phyloP scores from a whole-genome alignment of 2,888 invertebrate species.

The Poecilobothrus nobilitatus region DNA sequence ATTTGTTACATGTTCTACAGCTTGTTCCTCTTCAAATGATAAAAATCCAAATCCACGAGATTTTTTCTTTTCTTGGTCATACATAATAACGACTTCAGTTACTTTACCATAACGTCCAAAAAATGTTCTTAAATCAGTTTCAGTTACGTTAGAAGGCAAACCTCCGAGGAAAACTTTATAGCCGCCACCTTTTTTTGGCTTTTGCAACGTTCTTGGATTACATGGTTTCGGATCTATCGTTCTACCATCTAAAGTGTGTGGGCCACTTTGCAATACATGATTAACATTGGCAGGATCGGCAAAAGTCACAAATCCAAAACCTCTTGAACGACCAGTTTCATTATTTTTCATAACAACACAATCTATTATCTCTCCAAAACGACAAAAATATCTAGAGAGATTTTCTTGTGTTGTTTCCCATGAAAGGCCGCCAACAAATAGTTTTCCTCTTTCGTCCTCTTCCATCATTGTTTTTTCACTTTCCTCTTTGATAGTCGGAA shows the following conservation, averaged over 20 bases:
- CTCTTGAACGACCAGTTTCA: conserved; percentile 89
- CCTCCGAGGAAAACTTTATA: conserved; percentile 95
- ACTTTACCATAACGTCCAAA: conserved; percentile 93
- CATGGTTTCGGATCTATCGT: conserved; percentile 90
- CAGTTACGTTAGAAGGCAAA: conserved; percentile 90
- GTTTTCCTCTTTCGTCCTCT: conserved; percentile 58
- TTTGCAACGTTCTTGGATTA: conserved; percentile 87
- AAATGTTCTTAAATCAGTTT: conserved; percentile 84
- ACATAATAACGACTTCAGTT: conserved; percentile 96
- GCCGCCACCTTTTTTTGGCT: conserved; percentile 84
- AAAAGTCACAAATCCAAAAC: conserved; percentile 96
- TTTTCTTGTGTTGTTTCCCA: conserved; percentile 93
- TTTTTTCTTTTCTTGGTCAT: conserved; percentile 94
- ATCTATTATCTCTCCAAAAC: conserved; percentile 94
- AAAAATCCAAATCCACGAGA: conserved; percentile 93
- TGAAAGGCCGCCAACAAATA: conserved; percentile 87
- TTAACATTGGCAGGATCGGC: conserved; percentile 86
- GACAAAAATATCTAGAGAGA: conserved; percentile 67
- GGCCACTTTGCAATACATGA: conserved; percentile 83
- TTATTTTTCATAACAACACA: conserved; percentile 98
- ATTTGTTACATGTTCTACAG: conserved; percentile 83
- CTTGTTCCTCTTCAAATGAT: conserved; percentile 88
- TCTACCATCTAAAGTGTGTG: conserved; percentile 86
- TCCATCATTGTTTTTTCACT: conserved; percentile 34
- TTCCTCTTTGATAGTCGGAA: conserved; percentile 12